phyloP scores from a whole-genome alignment of 30 jellyfish, hydroid and myxozoan species.

The Catostylus mosaicus region DNA sequence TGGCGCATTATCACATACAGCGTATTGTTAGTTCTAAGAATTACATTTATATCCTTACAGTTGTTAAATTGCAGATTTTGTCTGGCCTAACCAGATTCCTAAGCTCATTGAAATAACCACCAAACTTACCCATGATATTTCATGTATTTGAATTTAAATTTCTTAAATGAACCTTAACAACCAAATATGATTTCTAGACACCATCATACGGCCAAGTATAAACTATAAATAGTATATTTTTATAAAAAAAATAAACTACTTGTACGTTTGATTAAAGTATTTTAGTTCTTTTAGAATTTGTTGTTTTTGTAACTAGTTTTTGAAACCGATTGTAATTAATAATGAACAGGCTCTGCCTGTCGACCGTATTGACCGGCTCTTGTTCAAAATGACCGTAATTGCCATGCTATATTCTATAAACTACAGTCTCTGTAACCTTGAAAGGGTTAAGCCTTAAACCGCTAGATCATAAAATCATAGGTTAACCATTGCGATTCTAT shows the following conservation, averaged over 20 bases:
- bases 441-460: background rate
- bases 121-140: conserved; percentile 11
- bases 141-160: background rate
- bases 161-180: background rate
- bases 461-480: background rate
- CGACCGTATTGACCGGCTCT: background rate
- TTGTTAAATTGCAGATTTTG: background rate
- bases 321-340: background rate
- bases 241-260: conserved; percentile 8
- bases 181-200: background rate
- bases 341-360: conserved; percentile 6
- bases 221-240: conserved; percentile 17
- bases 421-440: background rate
- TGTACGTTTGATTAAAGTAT: conserved; percentile 1
- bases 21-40: background rate
- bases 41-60: background rate
- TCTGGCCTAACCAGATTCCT: conserved; percentile 26
- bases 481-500: background rate
- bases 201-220: background rate
- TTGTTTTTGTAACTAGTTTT: background rate
- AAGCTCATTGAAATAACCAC: background rate
- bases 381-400: background rate
- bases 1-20: no score
- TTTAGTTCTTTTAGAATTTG: conserved; percentile 20
- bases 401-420: background rate